Evolutionary conservation across 2,888 invertebrate species (phyloP).

Genomic region (Entomobrya multifasciata): DNA sequence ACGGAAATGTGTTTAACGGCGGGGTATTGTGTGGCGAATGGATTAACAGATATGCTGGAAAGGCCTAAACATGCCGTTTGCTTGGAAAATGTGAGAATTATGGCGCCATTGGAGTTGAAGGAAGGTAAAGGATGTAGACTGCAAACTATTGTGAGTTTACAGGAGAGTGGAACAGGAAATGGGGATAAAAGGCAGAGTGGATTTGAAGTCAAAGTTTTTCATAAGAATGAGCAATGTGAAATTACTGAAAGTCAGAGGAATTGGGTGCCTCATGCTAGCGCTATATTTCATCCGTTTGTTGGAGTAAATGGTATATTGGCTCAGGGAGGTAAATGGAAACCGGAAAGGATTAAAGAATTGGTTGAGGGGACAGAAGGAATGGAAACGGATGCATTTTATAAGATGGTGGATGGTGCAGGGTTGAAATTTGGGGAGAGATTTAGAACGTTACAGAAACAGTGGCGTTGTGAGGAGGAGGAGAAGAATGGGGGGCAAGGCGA

Average conservation of each 20-base stretch:
- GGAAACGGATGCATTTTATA: conserved; percentile 53
- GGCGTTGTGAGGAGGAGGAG: conserved; percentile 68
- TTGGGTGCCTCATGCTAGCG: no score
- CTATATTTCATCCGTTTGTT: no score
- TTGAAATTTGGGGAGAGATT: conserved; percentile 55
- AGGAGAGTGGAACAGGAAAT: no score
- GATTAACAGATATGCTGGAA: neutral
- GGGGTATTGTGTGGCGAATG: neutral
- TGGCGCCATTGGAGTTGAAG: conserved; percentile 6
- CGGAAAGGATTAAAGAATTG: neutral
- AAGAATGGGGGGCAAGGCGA: conserved; percentile 59
- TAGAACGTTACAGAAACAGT: conserved; percentile 22
- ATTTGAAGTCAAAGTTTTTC: no score
- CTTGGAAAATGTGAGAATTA: neutral
- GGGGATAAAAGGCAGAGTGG: no score
- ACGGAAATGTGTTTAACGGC: conserved; percentile 26
- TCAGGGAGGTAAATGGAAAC: no score
- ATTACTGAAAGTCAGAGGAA: no score
- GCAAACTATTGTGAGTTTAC: conserved; percentile 5
- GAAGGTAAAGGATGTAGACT: neutral
- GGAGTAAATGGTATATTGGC: no score
- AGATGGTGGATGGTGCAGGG: conserved; percentile 43
- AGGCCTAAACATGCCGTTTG: neutral
- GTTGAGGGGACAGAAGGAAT: neutral
- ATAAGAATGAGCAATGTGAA: no score